Conservation (phyloP, 2,797 vertebrate genomes). For the Morus bassanus region DNA sequence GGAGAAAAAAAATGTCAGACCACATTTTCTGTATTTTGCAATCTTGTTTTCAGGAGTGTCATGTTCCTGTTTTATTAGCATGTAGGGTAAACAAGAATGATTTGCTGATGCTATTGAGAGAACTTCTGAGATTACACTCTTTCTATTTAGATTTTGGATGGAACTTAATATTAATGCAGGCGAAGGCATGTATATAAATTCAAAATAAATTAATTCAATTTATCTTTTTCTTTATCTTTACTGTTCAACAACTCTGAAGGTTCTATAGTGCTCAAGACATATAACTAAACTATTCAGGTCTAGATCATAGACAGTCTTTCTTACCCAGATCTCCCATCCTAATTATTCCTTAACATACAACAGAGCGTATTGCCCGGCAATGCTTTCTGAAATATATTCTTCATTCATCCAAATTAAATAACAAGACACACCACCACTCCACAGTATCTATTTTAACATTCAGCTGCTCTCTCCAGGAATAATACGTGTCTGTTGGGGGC, state of each 20-base stretch:
- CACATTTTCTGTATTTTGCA: constrained; percentile 80
- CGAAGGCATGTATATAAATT: constrained; percentile 59
- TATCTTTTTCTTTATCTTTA: constrained; percentile 44
- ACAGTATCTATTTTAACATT: constrained; percentile 13
- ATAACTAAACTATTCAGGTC: constrained; percentile 31
- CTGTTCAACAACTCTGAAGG: constrained; percentile 48
- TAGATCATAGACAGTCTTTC: constrained; percentile 13
- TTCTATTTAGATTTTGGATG: constrained; percentile 67
- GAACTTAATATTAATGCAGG: constrained; percentile 67
- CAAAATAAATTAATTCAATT: constrained; percentile 70
- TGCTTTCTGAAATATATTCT: constrained; percentile 16
- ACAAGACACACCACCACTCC: constrained; percentile 17
- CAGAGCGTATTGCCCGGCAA: background rate
- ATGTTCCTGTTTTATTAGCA: constrained; percentile 72
- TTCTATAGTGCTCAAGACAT: background rate
- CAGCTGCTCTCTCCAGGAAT: background rate
- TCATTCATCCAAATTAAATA: constrained; percentile 19
- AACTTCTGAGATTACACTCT: constrained; percentile 62
- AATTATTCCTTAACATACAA: constrained; percentile 28
- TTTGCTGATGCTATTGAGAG: constrained; percentile 70
- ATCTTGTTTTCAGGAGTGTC: constrained; percentile 78
- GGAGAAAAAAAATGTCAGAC: constrained; percentile 85
- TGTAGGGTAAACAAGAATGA: constrained; percentile 79
- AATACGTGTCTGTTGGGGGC: background rate
- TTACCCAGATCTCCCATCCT: background rate